Percentiles rank a stretch among this genome's conserved stretches.
Conservation (phyloP, 1,140 invertebrate species). For the Hylaeus anthracinus region DNA sequence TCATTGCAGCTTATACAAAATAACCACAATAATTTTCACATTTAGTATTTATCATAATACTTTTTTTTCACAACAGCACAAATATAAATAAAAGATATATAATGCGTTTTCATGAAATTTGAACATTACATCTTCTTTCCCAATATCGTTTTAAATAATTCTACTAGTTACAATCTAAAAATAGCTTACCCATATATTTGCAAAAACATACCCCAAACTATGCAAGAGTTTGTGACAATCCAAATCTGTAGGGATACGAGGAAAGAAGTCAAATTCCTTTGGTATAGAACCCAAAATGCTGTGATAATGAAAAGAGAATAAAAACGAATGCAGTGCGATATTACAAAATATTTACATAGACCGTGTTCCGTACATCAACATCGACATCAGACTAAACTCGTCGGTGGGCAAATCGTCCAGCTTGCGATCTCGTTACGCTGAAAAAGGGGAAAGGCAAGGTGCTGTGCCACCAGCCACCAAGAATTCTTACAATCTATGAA, state of each 20-base stretch:
- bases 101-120: constrained; percentile 42
- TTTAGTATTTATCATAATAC: background rate
- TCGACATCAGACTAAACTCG: constrained; percentile 47
- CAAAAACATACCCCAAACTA: constrained; percentile 64
- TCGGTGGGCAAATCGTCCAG: constrained; percentile 64
- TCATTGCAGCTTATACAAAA: constrained; percentile 3
- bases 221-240: constrained; percentile 62
- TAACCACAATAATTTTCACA: background rate
- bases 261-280: constrained; percentile 44
- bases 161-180: constrained; percentile 52
- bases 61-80: background rate
- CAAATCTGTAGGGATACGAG: constrained; percentile 67
- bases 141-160: constrained; percentile 51
- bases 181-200: constrained; percentile 66
- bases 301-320: constrained; percentile 34
- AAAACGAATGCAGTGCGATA: constrained; percentile 37
- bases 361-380: constrained; percentile 35
- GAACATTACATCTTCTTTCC: constrained; percentile 66
- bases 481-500: constrained; percentile 68
- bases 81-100: background rate
- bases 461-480: constrained; percentile 47
- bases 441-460: constrained; percentile 65
- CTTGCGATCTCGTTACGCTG: constrained; percentile 70
- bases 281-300: constrained; percentile 39
- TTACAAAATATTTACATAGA: constrained; percentile 67